A percentile compares a stretch with the other conserved stretches of the same genome.
Evolutionary conservation across 1,140 invertebrate genomes (phyloP).

Genomic region (Hylaeus volcanicus): DNA sequence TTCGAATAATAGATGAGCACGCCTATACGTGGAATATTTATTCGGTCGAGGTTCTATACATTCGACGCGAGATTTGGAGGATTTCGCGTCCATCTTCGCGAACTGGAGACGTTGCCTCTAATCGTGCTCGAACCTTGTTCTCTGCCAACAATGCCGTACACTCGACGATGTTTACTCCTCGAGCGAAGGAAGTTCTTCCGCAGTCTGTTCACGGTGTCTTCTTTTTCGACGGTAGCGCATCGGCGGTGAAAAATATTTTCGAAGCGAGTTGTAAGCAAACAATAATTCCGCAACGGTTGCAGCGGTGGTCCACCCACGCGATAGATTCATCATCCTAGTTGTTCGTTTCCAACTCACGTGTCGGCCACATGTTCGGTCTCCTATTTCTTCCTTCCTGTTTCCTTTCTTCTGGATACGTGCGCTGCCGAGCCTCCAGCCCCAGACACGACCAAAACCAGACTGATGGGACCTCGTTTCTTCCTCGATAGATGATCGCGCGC

Average conservation of each 20-base stretch:
- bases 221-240: background rate
- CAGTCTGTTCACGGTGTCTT: background rate
- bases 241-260: conserved; percentile 23
- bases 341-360: conserved; percentile 63
- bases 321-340: conserved; percentile 56
- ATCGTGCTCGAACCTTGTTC: too few relatives aligned
- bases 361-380: conserved; percentile 56
- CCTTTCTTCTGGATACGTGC: conserved; percentile 51
- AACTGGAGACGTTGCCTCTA: too few relatives aligned
- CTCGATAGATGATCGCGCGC: conserved; percentile 58
- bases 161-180: background rate
- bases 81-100: too few relatives aligned
- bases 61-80: too few relatives aligned
- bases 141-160: background rate
- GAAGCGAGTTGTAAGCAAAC: conserved; percentile 14
- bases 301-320: conserved; percentile 21
- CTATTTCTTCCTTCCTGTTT: conserved; percentile 54
- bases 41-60: too few relatives aligned
- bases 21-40: too few relatives aligned
- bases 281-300: conserved; percentile 18
- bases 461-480: conserved; percentile 51
- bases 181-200: background rate
- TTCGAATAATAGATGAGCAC: too few relatives aligned
- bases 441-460: conserved; percentile 47
- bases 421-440: conserved; percentile 18